Percentiles rank a stretch among this genome's conserved stretches.
These are phyloP conservation scores for Cichlasoma orientale DNA, from an alignment of 2,797 vertebrate genomes.

Conservation along the genomic window DNA sequence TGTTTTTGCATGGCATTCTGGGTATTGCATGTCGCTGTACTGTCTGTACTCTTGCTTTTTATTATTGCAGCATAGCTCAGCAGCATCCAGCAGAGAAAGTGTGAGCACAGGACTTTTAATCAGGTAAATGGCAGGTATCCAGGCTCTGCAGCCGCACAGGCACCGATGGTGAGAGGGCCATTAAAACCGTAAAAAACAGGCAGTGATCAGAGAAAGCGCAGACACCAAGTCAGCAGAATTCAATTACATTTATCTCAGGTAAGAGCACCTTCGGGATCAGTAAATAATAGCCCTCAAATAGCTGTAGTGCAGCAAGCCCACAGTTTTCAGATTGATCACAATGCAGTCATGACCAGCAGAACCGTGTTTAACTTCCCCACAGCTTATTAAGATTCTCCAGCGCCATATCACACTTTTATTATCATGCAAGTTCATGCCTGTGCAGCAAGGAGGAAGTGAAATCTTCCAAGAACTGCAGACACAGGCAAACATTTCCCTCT, in stretches of 20 bases:
- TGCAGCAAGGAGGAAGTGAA: not conserved
- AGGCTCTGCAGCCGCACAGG: constrained; percentile 10
- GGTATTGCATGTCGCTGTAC: not conserved
- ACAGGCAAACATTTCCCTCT: not conserved
- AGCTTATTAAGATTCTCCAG: constrained; percentile 40
- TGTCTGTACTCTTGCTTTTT: not conserved
- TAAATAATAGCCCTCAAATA: constrained; percentile 56
- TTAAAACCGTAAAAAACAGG: constrained; percentile 37
- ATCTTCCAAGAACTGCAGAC: not conserved
- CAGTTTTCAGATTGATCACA: constrained; percentile 15
- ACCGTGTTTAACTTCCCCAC: constrained; percentile 24
- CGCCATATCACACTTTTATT: not conserved
- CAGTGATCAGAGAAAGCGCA: constrained; percentile 26
- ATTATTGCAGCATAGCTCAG: constrained; percentile 20
- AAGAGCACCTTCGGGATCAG: not conserved
- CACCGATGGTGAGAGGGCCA: constrained; percentile 8
- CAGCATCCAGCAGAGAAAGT: constrained; percentile 10
- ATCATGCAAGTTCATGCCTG: not conserved
- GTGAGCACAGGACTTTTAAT: constrained; percentile 24
- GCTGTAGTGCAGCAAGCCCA: constrained; percentile 28
- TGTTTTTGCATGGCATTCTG: not conserved
- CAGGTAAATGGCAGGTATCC: constrained; percentile 41
- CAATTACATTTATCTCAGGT: constrained; percentile 33
- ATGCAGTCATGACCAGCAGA: constrained; percentile 18
- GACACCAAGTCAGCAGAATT: constrained; percentile 55